Base-by-base conservation (phyloP, 2,797 vertebrate genomes). In the Fistularia tabacaria region DNA sequence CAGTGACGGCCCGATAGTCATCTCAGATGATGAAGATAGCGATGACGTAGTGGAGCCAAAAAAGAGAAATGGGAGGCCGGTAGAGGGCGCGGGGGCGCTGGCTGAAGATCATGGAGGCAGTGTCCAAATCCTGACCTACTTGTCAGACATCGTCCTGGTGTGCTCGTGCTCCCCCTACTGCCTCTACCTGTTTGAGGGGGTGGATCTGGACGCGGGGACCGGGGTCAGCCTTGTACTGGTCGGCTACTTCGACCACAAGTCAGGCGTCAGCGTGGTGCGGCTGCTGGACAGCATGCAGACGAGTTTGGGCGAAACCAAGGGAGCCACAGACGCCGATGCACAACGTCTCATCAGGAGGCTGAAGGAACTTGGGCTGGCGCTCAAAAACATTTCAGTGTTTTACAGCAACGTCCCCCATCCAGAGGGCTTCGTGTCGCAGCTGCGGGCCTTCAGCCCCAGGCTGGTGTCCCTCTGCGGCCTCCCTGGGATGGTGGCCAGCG, bases 151-250 rank as follows among this genome's bases (percentile, higher is more conserved):
- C 6, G 1, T 59, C 13, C 8, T 49, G 9, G 41, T 54, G 9
- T 86, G 87, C 38, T 46, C 7, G 0, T 10, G 62, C 36, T 57
- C 45, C 1, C 89, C 90, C 0, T 92, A 84, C 68, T 86, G 86
- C 51, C 72, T 91, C 48, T 92, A 90, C 61, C 49, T 91, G 45
- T 88, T 82, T 12, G 64, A 57, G 1, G 77, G 64, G 0, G 62
- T 85, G 1, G 76, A 83, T 14, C 48, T 90, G 50, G 78, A 38
- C 0, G 61, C 10, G 12, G 70, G 55, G 2, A 42, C 57, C 15
- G 74, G 50, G 6, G 49, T 54, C 0, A 80, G 53, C 3, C 59
- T 88, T 0, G 9, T 89, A n/a, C 66, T 91, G 53, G 42, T 90
- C 6, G 86, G 90, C 14, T 89, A 86, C 63, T 74, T 82, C 1